These are phyloP conservation scores for Phasia obesa DNA, from an alignment of 2,888 invertebrate genomes.

Conservation along the genomic window DNA sequence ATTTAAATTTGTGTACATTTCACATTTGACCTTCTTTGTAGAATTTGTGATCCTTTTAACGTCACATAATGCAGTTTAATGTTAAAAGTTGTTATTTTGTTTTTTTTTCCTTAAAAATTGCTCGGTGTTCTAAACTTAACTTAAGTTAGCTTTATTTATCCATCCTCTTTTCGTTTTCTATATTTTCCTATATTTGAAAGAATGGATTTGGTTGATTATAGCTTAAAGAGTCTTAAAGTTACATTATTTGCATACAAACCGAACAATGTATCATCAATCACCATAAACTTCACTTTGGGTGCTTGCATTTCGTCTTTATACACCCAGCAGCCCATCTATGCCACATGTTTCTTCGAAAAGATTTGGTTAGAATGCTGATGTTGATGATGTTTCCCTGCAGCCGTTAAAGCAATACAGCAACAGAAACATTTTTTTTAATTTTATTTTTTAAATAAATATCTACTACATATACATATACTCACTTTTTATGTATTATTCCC, in stretches of 20 bases:
- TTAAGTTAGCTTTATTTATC: background rate
- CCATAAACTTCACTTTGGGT: constrained; percentile 67
- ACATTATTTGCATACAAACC: constrained; percentile 68
- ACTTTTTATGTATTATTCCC: background rate
- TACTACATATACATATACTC: background rate
- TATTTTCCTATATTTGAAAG: constrained; percentile 8
- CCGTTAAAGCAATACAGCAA: constrained; percentile 36
- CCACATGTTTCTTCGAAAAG: constrained; percentile 19
- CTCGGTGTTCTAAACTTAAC: constrained; percentile 2
- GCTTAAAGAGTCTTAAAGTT: constrained; percentile 67
- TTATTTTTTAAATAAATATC: constrained; percentile 10
- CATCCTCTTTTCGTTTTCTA: background rate
- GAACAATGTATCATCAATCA: constrained; percentile 70
- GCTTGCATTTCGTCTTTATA: constrained; percentile 45
- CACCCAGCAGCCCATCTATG: background rate
- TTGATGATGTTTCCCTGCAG: constrained; percentile 35
- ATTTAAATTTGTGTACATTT: background rate
- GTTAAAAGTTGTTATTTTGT: background rate
- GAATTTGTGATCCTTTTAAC: constrained; percentile 46
- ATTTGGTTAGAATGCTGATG: constrained; percentile 30
- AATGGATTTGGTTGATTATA: constrained; percentile 60
- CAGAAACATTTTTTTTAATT: constrained; percentile 37
- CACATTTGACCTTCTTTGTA: constrained; percentile 41
- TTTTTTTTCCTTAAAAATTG: too few relatives aligned
- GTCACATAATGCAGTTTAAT: constrained; percentile 48